Evolutionary conservation across 2,797 vertebrate species (phyloP).

Genomic region (Enteromius trimaculatus): DNA sequence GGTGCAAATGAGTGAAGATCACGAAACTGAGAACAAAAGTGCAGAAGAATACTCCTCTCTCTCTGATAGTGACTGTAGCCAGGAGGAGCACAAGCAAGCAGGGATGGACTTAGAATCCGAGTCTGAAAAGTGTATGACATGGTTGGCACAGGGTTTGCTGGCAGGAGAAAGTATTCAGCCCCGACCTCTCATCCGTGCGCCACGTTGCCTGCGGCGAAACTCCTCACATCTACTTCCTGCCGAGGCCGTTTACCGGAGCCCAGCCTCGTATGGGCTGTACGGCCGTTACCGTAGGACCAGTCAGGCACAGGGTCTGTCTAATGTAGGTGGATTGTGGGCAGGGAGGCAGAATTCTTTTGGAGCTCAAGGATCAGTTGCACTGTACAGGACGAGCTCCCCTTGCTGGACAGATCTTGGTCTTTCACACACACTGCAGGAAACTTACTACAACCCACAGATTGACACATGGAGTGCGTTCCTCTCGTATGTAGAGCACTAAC

Average conservation of each 20-base stretch:
- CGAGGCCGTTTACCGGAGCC: slow-evolving; percentile 56
- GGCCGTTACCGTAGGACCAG: slow-evolving; percentile 77
- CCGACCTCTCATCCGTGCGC: slow-evolving; percentile 70
- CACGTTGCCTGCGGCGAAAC: slow-evolving; percentile 78
- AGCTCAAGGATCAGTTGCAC: slow-evolving; percentile 40
- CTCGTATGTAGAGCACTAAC: slow-evolving; percentile 81
- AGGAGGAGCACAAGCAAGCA: slow-evolving; percentile 48
- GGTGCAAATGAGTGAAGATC: slow-evolving; percentile 71
- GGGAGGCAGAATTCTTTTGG: slow-evolving; percentile 26
- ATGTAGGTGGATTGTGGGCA: slow-evolving; percentile 26
- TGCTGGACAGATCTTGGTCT: slow-evolving; percentile 47
- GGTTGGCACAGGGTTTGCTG: slow-evolving; percentile 49
- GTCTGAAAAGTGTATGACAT: slow-evolving; percentile 27
- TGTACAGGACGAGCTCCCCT: slow-evolving; percentile 64
- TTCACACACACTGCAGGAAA: slow-evolving; percentile 43
- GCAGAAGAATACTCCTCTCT: slow-evolving; percentile 36
- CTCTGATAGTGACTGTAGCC: slow-evolving; percentile 44
- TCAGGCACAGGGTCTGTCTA: slow-evolving; percentile 62
- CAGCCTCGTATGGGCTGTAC: slow-evolving; percentile 67
- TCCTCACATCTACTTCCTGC: slow-evolving; percentile 79
- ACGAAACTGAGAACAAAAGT: slow-evolving; percentile 38
- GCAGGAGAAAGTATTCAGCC: slow-evolving; percentile 53
- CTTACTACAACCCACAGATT: slow-evolving; percentile 66
- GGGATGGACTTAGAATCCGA: not conserved
- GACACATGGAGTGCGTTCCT: slow-evolving; percentile 84